A percentile compares a stretch with the other conserved stretches of the same genome.
These are phyloP conservation scores for Datnioides undecimradiatus DNA, from an alignment of 2,113 vertebrate genomes.

Conservation along the genomic window DNA sequence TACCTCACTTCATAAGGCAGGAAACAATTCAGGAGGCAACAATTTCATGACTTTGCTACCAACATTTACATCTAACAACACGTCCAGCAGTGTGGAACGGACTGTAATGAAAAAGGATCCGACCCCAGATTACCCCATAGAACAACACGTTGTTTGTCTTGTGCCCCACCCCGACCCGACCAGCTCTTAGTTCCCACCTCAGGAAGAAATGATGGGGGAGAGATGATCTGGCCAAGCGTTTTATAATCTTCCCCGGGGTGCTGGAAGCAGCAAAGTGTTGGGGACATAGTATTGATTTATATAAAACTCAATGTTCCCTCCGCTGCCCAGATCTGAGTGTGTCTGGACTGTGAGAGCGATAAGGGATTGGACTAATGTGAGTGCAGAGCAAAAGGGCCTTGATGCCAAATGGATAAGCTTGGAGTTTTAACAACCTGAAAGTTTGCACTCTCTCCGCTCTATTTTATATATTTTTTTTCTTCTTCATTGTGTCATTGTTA, in stretches of 20 bases:
- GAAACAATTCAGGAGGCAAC: constrained; percentile 20
- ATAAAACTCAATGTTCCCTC: constrained; percentile 79
- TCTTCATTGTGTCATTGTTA: constrained; percentile 45
- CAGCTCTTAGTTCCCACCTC: constrained; percentile 53
- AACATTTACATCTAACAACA: neutral
- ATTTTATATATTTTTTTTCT: constrained; percentile 26
- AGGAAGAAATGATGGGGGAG: constrained; percentile 68
- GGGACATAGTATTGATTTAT: constrained; percentile 81
- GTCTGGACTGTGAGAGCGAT: constrained; percentile 69
- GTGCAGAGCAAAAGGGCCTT: constrained; percentile 68
- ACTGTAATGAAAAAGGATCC: constrained; percentile 32
- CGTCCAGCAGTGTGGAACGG: constrained; percentile 24
- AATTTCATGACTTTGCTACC: neutral
- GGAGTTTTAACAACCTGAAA: constrained; percentile 73
- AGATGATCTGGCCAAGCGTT: constrained; percentile 67
- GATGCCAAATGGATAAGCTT: constrained; percentile 72
- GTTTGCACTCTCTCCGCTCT: constrained; percentile 55
- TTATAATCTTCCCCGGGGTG: constrained; percentile 74
- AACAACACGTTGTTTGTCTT: constrained; percentile 42
- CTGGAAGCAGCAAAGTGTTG: constrained; percentile 68
- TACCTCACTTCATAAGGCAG: neutral
- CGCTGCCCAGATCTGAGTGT: constrained; percentile 70
- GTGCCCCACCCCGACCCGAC: neutral
- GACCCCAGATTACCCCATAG: constrained; percentile 26
- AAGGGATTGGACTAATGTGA: constrained; percentile 77